Conservation (phyloP, 2,113 vertebrate species). For the Fulica atra region DNA sequence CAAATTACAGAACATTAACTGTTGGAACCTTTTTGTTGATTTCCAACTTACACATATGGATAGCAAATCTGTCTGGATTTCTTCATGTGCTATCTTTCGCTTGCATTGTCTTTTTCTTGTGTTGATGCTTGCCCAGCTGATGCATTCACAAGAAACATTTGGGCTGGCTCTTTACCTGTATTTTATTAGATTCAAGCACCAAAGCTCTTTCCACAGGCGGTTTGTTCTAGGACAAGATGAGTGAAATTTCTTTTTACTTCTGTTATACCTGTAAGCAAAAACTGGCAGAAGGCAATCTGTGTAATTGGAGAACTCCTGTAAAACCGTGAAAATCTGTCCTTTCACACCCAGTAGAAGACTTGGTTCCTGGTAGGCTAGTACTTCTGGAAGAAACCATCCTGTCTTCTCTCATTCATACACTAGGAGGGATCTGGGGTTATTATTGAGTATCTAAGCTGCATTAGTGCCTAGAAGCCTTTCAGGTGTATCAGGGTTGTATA, state of each 20-base stretch:
- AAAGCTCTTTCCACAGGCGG: not conserved
- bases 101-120: not conserved
- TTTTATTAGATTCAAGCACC: not conserved
- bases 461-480: not conserved
- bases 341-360: not conserved
- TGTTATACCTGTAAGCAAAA: not conserved
- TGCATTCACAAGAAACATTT: not conserved
- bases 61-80: not conserved
- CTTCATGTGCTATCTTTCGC: not conserved
- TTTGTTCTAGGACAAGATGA: not conserved
- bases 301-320: not conserved
- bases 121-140: not conserved
- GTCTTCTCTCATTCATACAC: not conserved
- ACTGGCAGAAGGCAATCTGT: not conserved
- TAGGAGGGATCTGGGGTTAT: not conserved
- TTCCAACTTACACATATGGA: not conserved
- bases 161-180: not conserved
- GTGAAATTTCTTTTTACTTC: not conserved
- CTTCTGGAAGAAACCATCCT: not conserved
- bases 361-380: not conserved
- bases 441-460: not conserved
- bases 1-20: not conserved
- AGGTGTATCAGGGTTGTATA: not conserved
- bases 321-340: not conserved
- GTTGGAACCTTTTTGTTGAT: not conserved